phyloP scores from a whole-genome alignment of 2,797 vertebrate species.

The Arnoldichthys spilopterus region DNA sequence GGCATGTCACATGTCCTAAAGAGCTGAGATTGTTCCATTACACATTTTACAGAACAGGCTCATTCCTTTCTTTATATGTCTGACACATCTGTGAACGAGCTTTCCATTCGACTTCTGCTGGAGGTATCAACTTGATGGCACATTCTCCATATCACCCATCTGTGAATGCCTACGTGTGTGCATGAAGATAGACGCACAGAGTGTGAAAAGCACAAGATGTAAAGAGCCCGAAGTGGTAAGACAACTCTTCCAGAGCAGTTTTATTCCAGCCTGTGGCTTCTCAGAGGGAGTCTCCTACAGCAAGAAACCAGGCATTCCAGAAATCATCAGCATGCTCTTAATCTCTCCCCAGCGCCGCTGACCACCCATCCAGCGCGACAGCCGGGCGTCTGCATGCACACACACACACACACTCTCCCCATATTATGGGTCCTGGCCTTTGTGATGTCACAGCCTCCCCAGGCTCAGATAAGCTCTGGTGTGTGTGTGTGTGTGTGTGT shows the following conservation, averaged over 20 bases:
- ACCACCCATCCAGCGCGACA: slow-evolving; percentile 72
- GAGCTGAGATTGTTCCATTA: slow-evolving; percentile 42
- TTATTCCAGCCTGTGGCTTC: neutral
- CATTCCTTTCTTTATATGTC: slow-evolving; percentile 43
- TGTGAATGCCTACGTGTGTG: neutral
- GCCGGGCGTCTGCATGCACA: slow-evolving; percentile 35
- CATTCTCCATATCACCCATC: slow-evolving; percentile 21
- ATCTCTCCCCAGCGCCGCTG: slow-evolving; percentile 65
- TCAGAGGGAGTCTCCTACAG: slow-evolving; percentile 51
- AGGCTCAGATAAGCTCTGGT: slow-evolving; percentile 61
- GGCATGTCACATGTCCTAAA: slow-evolving; percentile 52
- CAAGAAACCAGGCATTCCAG: slow-evolving; percentile 67
- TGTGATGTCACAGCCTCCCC: slow-evolving; percentile 57
- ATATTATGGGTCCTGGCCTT: slow-evolving; percentile 27
- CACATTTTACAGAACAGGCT: slow-evolving; percentile 39
- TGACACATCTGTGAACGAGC: slow-evolving; percentile 44
- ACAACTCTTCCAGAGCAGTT: slow-evolving; percentile 4
- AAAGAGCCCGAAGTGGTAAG: slow-evolving; percentile 16
- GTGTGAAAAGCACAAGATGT: slow-evolving; percentile 48
- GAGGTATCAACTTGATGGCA: slow-evolving; percentile 55
- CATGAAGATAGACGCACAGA: slow-evolving; percentile 41
- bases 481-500: slow-evolving; percentile 31
- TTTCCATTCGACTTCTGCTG: slow-evolving; percentile 13
- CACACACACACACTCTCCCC: slow-evolving; percentile 12
- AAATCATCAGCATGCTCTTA: slow-evolving; percentile 74